These are phyloP conservation scores for Heliconius erato DNA, from an alignment of 2,888 invertebrate genomes.

Conservation along the genomic window DNA sequence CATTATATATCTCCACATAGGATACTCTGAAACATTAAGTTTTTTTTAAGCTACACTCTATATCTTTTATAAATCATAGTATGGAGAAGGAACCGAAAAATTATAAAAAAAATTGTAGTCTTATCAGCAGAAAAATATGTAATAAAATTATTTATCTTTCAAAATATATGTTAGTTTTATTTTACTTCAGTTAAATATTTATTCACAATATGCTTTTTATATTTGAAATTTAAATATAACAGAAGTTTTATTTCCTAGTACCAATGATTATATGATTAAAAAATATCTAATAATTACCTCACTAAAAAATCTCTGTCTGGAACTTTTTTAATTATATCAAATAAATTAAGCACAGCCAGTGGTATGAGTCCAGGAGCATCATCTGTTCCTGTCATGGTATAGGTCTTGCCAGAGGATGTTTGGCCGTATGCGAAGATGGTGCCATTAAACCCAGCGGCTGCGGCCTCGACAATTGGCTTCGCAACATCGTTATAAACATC, in stretches of 20 bases:
- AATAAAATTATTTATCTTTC: background rate
- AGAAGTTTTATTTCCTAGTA: background rate
- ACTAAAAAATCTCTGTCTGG: conserved; percentile 90
- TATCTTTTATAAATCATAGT: too few species aligned
- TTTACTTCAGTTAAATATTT: too few species aligned
- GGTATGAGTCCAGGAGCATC: conserved; percentile 91
- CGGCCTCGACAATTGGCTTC: conserved; percentile 89
- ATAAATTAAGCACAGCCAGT: conserved; percentile 89
- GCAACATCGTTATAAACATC: conserved; percentile 89
- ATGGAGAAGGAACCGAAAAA: too few species aligned
- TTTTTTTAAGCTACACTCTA: too few species aligned
- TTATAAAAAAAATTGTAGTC: too few species aligned
- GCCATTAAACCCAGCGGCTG: conserved; percentile 92
- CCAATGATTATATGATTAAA: background rate
- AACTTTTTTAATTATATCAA: conserved; percentile 87
- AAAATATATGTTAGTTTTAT: background rate
- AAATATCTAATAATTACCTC: conserved; percentile 71
- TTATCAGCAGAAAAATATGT: background rate
- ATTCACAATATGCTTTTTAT: background rate
- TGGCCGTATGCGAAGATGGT: conserved; percentile 97
- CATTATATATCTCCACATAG: conserved; percentile 96
- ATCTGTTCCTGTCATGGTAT: conserved; percentile 92
- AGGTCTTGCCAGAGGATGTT: conserved; percentile 95
- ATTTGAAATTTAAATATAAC: background rate
- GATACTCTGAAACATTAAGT: conserved; percentile 87